Percentiles rank a stretch among this genome's conserved stretches.
These are phyloP conservation scores for Hofmannophila pseudospretella DNA, from an alignment of 2,888 invertebrate species.

Conservation along the genomic window DNA sequence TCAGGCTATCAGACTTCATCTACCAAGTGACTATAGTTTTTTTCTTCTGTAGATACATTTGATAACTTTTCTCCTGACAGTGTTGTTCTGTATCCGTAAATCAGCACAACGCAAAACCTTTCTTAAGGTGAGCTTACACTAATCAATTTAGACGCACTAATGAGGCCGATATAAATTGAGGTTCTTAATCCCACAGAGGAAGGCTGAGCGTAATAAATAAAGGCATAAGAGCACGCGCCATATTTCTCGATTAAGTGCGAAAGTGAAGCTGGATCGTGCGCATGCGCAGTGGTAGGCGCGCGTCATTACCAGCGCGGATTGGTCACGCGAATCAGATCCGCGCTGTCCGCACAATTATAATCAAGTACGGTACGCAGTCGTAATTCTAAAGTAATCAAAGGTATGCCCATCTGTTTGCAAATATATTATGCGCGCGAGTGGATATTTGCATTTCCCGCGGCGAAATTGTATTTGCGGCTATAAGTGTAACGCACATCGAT, in stretches of 20 bases:
- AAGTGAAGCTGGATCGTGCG: conserved; percentile 51
- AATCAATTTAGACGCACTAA: conserved; percentile 69
- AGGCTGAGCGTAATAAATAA: conserved; percentile 65
- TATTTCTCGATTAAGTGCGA: conserved; percentile 77
- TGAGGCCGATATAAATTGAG: conserved; percentile 70
- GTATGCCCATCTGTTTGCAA: conserved; percentile 55
- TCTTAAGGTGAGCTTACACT: conserved; percentile 35
- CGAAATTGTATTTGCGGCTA: not conserved
- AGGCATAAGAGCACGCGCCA: conserved; percentile 72
- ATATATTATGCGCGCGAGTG: conserved; percentile 24
- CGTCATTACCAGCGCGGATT: conserved; percentile 66
- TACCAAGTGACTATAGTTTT: no score
- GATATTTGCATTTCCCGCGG: conserved; percentile 5
- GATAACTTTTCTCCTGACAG: conserved; percentile 2
- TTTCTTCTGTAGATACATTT: not conserved
- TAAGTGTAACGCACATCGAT: not conserved
- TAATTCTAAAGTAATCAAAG: conserved; percentile 75
- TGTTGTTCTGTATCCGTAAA: conserved; percentile 14
- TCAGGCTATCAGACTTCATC: no score
- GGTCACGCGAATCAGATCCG: conserved; percentile 73
- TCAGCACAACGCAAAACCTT: conserved; percentile 10
- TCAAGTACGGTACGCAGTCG: conserved; percentile 65
- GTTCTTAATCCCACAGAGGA: conserved; percentile 55
- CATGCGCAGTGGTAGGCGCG: conserved; percentile 47
- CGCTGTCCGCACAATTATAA: conserved; percentile 75